Evolutionary conservation across 2,113 vertebrate genomes (phyloP), one percentile per base, ranked within the genome.

Genomic region (Tricholaema leucomelas): DNA sequence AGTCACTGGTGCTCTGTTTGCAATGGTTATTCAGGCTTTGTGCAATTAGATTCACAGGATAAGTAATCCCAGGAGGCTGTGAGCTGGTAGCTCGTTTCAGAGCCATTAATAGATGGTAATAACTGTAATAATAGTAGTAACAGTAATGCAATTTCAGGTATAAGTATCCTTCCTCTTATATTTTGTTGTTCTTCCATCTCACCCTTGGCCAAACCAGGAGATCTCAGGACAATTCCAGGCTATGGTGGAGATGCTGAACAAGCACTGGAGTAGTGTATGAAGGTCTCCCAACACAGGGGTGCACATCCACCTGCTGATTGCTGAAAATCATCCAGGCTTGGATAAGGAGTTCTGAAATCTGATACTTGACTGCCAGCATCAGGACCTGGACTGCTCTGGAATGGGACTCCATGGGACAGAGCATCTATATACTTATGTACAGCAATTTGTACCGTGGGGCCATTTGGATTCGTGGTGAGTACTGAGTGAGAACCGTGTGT

Each of bases 361-460:
- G 71, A 12, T 18, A 35, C 50, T 50, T 91, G 50, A 7, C 44
- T 38, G 42, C 38, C 46, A 56, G 52, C 31, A 50, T 31, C n/a
- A 76, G 16, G 20, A 61, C 12, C 12, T 61, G 63, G 38, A 14
- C 35, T 80, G 23, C 40, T 8, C 50, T 89, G 67, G 12, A 70
- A 33, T 50, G 44, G 33, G 38, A 33, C 10, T 90, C 8, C 2
- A 1, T 20, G 46, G 46, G 25, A 38, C 60, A 80, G 64, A 38
- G 27, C 20, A 50, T 0, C 0, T 23, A 20, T 12, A 35, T 35
- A 20, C 36, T 5, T 28, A 3, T 4, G 8, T 52, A 10, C 33
- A 38, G 4, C 30, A 65, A 10, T 59, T 60, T 89, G 56, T 69
- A 56, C 64, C 64, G 18, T 28, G 46, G 36, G 70, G 20, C 42